A percentile compares a stretch with the other conserved stretches of the same genome.
Conservation (phyloP, 2,113 vertebrate species). For the Naja naja region DNA sequence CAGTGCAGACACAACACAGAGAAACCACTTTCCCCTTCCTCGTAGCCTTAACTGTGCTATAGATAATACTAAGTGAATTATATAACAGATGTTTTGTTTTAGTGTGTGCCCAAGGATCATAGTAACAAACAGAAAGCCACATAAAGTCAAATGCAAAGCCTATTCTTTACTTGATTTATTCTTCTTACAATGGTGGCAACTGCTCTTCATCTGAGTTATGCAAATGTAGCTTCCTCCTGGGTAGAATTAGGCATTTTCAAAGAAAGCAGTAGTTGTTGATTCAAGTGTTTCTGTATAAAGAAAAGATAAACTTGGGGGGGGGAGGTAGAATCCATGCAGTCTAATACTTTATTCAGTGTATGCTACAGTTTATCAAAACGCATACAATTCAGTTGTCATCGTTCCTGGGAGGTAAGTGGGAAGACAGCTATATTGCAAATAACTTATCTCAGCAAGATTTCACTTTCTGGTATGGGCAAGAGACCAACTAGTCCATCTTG, state of each 20-base stretch:
- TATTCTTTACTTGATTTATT: neutral
- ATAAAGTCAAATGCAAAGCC: neutral
- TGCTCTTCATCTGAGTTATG: neutral
- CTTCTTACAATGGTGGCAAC: neutral
- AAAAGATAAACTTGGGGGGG: neutral
- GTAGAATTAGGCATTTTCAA: neutral
- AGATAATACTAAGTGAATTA: constrained; percentile 16
- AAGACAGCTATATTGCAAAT: neutral
- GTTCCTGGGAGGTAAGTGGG: neutral
- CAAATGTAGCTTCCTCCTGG: neutral
- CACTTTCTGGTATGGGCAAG: neutral
- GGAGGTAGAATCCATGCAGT: neutral
- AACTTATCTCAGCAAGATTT: neutral
- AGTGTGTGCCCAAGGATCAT: neutral
- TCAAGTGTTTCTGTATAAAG: neutral
- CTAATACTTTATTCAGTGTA: neutral
- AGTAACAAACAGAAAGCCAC: neutral
- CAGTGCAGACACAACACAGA: neutral
- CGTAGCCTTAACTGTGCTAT: neutral
- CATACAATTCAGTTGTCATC: neutral
- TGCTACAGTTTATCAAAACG: neutral
- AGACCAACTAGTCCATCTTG: neutral
- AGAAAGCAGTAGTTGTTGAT: neutral
- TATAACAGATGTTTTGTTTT: neutral
- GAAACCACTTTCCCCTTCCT: neutral